Evolutionary conservation across 2,888 invertebrate genomes (phyloP), one percentile per base, ranked within the genome.

Genomic region (Amphiduros pacificus): DNA sequence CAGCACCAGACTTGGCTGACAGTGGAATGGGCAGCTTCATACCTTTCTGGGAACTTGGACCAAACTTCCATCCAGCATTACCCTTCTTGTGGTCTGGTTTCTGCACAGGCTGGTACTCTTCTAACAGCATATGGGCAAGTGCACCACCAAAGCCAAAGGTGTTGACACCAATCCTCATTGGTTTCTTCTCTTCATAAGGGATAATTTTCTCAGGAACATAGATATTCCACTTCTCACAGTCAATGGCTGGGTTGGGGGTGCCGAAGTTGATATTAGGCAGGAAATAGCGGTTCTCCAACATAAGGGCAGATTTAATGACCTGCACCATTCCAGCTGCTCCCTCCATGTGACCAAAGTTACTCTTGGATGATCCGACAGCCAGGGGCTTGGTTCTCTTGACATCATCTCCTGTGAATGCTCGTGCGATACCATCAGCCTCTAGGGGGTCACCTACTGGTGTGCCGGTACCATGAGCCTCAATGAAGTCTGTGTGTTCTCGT

Each of bases 381-480:
- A 64, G 48, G 2, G 61, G 61, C 20, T 40, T 55, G 40, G 36
- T 55, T 22, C 41, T 59, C 24, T 49, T 36, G n/a, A 28, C 24
- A 28, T 55, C 41, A 17, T 41, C 55, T 2, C 36, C 32, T 11
- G 52, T 55, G 49, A 61, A 60, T 5, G 62, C 14, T 69, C 70
- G 50, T 72, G 74, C 53, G 70, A 67, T 40, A 22, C 63, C 67
- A 11, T 51, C 61, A 22, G 64, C 57, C 55, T 79, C 79, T 6
- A 80, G 73, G 5, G 79, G 77, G 59, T 79, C 79, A 9, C 79
- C 79, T 2, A 79, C 66, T 11, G 73, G 68, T 17, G 78, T 77
- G 17, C 78, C 78, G 1, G 78, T 77, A 36, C 77, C 78, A 63
- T 80, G 80, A 3, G 77, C 74, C 57, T 80, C 80, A 70, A 78